A percentile compares a stretch with the other conserved stretches of the same genome.
phyloP scores from a whole-genome alignment of 37 sponge, comb jelly and placozoan genomes.

The Axinella damicornis region DNA sequence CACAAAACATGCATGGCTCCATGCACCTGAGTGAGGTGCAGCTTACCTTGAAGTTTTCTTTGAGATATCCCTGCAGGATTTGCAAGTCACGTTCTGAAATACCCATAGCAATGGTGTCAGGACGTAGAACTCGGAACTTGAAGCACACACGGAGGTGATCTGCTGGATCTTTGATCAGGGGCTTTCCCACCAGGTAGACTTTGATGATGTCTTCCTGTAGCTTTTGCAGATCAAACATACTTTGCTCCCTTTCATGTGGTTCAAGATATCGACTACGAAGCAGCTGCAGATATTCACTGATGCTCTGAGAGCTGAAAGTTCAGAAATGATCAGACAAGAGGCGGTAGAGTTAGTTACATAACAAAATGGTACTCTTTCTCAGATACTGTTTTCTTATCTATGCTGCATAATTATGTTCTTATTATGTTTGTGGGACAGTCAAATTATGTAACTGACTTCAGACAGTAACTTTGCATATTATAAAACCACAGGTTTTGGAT shows the following conservation, averaged over 20 bases:
- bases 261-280: constrained; percentile 23
- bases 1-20: too few species aligned
- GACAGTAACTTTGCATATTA: too few species aligned
- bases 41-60: not conserved
- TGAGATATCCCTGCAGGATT: too few species aligned
- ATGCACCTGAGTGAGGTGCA: too few species aligned
- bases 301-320: not conserved
- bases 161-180: constrained; percentile 2
- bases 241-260: not conserved
- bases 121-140: constrained; percentile 33
- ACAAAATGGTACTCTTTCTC: too few species aligned
- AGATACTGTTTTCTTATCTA: too few species aligned
- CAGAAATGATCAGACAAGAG: too few species aligned
- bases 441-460: too few species aligned
- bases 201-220: constrained; percentile 56
- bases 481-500: too few species aligned
- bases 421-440: too few species aligned
- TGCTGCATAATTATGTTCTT: too few species aligned
- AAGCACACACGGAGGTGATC: constrained; percentile 29
- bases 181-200: constrained; percentile 60
- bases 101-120: not conserved
- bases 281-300: constrained; percentile 28
- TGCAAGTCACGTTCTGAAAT: not conserved
- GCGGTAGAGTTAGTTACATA: too few species aligned
- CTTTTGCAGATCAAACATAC: constrained; percentile 44